Base-by-base conservation (phyloP, 2,113 vertebrate genomes). In the Picathartes gymnocephalus region DNA sequence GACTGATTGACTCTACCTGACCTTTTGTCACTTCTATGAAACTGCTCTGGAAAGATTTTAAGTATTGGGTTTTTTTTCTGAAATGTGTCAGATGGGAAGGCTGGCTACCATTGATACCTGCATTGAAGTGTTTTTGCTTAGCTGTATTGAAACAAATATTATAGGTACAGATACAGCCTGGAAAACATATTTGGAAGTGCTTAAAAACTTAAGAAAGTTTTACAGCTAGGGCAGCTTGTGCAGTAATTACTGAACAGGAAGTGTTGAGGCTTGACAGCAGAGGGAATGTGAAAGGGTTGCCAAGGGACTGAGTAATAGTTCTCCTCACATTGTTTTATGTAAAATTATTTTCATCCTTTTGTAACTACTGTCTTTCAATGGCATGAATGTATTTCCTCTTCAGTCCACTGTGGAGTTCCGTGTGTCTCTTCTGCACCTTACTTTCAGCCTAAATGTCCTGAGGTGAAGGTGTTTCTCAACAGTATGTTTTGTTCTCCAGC, bases 181-280 rank as follows among this genome's bases (percentile, higher is more conserved):
- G 16, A 58, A 69, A 85, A 48, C 14, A 6, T 39, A 8, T 5
- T 19, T 79, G n/a, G 7, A 72, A 85, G 25, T 50, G 8, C 27
- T 58, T 28, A 24, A 48, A 91, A 60, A 18, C 57, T 82, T 90
- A 15, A 13, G 27, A 3, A 81, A 51, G 68, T 88, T 83, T 25
- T 51, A 2, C 22, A 51, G 9, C 27, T 1, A 1, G 27, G 30
- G 2, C 33, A 58, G 45, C 31, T 71, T 3, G 1, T 65, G 54
- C n/a, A 37, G 39, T 37, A 77, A 23, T 58, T 54, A 13, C 42
- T 28, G 10, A 58, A 27, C 20, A 48, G 33, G 40, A 92, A 37
- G 30, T 0, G 0, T 13, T 65, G 44, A 74, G 28, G 39, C 27
- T 81, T 60, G 23, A 22, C 33, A 81, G 39, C 15, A 44, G 19